Evolutionary conservation across 2,797 vertebrate species (phyloP), one percentile per base, ranked within the genome.

Genomic region (Thripadectes ignobilis): DNA sequence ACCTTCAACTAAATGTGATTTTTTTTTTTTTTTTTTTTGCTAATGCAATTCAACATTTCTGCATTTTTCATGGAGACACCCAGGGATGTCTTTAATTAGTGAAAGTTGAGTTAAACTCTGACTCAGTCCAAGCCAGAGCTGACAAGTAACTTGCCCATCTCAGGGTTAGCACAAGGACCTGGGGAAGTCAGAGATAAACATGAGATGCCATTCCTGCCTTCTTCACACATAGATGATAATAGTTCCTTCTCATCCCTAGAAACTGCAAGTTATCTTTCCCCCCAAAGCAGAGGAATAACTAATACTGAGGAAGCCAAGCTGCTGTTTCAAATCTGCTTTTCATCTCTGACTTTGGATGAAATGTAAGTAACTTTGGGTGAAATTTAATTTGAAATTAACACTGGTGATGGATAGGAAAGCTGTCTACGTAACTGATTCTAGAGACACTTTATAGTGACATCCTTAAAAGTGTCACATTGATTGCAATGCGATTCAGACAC

Each of bases 1-100:
- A 41, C 23, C 51, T 71, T 51, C 39, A n/a, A 8, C 19, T 55
- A 26, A 46, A n/a, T 1, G 0, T 20, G 23, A 6, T 1, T 38
- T 38, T 69, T 78, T 54, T 58, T 57, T 59, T 1, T 38, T 38
- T 69, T 78, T 54, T 58, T 57, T 59, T 5, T 6, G 12, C 34
- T 78, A 2, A 32, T 30, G 18, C 20, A 51, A 21, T 45, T 59
- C 17, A 10, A 10, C 17, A 21, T 23, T 76, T 58, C 30, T 41
- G 2, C 19, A 7, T 21, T 73, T 93, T 57, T 26, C 36, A 14
- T 13, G 9, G 61, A 67, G 74, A 74, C 19, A 23, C 15, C 13
- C 10, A 6, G 61, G 26, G 34, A 22, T 62, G 36, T 38, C 85
- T 82, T 30, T 49, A 71, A 57, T 71, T 38, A 8, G 5, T 3